These are phyloP conservation scores for Harpalus rufipes DNA, from an alignment of 2,888 invertebrate genomes.

Conservation along the genomic window DNA sequence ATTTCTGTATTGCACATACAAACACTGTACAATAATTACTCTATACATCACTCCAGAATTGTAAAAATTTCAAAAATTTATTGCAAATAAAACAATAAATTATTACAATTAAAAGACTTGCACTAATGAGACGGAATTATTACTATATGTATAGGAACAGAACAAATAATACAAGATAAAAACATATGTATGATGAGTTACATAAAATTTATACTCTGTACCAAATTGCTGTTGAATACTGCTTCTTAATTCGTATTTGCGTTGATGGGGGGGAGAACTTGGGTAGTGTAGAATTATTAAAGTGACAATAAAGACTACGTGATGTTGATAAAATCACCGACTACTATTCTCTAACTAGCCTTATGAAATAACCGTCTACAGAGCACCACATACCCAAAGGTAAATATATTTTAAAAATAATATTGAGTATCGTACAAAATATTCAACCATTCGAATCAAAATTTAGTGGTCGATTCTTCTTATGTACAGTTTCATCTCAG, in stretches of 20 bases:
- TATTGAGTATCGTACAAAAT: constrained; percentile 65
- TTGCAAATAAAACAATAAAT: constrained; percentile 66
- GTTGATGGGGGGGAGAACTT: constrained; percentile 16
- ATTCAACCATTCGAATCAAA: constrained; percentile 59
- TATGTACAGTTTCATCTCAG: constrained; percentile 50
- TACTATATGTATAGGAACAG: constrained; percentile 59
- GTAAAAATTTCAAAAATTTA: constrained; percentile 67
- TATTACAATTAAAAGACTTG: constrained; percentile 57
- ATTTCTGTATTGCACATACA: constrained; percentile 66
- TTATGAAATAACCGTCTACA: constrained; percentile 60
- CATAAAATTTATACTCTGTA: constrained; percentile 46
- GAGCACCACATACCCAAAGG: constrained; percentile 65
- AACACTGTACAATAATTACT: constrained; percentile 64
- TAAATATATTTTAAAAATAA: constrained; percentile 64
- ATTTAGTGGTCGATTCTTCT: constrained; percentile 63
- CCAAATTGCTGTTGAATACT: constrained; percentile 59
- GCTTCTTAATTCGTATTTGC: constrained; percentile 47
- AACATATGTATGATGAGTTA: constrained; percentile 41
- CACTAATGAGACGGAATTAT: constrained; percentile 45
- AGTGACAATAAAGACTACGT: constrained; percentile 56
- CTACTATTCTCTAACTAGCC: constrained; percentile 51
- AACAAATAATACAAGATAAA: constrained; percentile 51
- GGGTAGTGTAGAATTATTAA: constrained; percentile 48
- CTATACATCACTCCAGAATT: constrained; percentile 58
- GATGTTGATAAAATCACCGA: constrained; percentile 55